Base-by-base conservation (phyloP, 2,797 vertebrate species). In the Eulemur rubriventer region DNA sequence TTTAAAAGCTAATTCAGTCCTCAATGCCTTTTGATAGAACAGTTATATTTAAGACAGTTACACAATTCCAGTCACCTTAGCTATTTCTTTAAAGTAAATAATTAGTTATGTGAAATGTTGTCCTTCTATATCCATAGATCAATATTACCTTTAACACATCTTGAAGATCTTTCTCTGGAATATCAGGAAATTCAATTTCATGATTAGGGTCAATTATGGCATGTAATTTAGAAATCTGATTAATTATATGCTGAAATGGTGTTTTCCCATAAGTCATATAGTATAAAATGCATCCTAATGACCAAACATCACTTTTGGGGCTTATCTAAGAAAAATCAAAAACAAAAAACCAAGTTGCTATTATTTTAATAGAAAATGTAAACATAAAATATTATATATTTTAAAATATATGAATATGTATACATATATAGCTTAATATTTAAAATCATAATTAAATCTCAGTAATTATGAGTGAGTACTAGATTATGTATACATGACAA, bases 291-390 rank as follows among this genome's bases (percentile, higher is more conserved):
- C 99, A 99, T 26, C 99, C 99, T 70, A 99, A 98, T 7, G 99
- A 99, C 99, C 99, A 99, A 69, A 99, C 99, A 24, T 99, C 99
- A 61, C 99, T 99, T 98, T 99, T 99, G 5, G 99, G 99, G 95
- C 99, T 99, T 98, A 99, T 99, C 99, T 99, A 98, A 85, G 59
- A 18, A 93, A 59, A 91, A 91, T 20, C 35, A 57, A 78, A 80
- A 46, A 89, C 28, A 30, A 48, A 48, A 61, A 46, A 91, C 13
- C 7, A 91, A 90, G 11, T 92, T 93, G 59, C 12, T 59, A 24
- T 95, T 83, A 92, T 85, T 86, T 93, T 96, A 95, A 69, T 24
- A 69, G 38, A 82, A 85, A 95, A 81, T 65, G 4, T 73, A 95
- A 88, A 63, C 22, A 8, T 89, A 88, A 91, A 84, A 76, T 63